Base-by-base conservation (phyloP, 64 coral and sea anemone species). In the Stichodactyla mertensii region DNA sequence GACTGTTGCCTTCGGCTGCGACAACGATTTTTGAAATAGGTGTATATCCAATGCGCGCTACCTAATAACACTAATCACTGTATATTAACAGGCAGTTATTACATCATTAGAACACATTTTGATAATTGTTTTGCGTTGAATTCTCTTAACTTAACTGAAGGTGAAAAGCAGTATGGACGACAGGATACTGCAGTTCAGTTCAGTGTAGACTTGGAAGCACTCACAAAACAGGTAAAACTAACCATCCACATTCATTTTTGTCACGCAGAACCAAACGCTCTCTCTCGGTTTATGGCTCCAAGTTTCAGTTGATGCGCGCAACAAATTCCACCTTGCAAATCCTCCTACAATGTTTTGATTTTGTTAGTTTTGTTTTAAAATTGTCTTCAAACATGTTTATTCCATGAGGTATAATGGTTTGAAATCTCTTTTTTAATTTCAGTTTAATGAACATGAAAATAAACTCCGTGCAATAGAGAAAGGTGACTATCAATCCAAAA, bases 161-260 rank as follows among this genome's bases (percentile, higher is more conserved):
- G 12, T 52, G 90, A 95, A 18, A 92, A 57, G 55, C 86, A 89
- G 52, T 71, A 78, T 19, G 89, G 64, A 55, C 89, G 78, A 85
- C 86, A 92, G 52, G 93, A 89, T 71, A 82, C 93, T 4, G 70
- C 82, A 11, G 93, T 87, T 13, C 87, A 88, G 80, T 71, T 82
- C 6, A 85, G 66, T 67, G 64, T 88, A 5, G 89, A 89, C 14
- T 55, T 95, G 54, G 93, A 95, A 51, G 18, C 87, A 11, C 55
- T 95, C 16, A 88, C 77, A 77, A 58, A 95, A 64, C 89, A 95
- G 90, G 93, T 95, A 54, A 58, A 56, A 10, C 5, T 36, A 14
- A 66, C 6, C 57, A 12, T 12, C 9, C 57, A 59, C 15, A 16
- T 10, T 16, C 15, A 59, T 59, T 12, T 12, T 59, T 59, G 57